Evolutionary conservation across 2,113 vertebrate genomes (phyloP), one percentile per base, ranked within the genome.

Genomic region (Aspiorhynchus laticeps): DNA sequence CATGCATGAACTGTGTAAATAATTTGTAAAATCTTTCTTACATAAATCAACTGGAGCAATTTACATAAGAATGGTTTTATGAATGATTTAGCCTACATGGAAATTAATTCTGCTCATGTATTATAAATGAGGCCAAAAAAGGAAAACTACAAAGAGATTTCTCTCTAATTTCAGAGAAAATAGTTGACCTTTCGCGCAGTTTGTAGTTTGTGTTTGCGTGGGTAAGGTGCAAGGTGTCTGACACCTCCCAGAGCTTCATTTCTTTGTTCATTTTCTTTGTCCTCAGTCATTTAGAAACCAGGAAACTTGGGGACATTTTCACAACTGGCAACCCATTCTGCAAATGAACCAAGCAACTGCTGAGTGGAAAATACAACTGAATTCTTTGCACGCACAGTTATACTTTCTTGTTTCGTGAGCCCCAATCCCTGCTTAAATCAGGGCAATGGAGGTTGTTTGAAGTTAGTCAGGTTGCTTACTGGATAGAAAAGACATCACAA

Each of bases 201-300:
- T 67, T 67, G 38, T 67, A 46, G 69, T 43, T 82, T 82, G 33
- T 82, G 59, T 81, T 28, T 31, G 43, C 65, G 81, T 83, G 43
- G 81, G 81, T 69, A 51, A 69, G 14, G 56, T 80, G 79, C 33
- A 41, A 80, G 53, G 56, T 38, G 38, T 83, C 26, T 82, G 15
- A 71, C 26, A 83, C 65, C 41, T 82, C 15, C 5, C 5, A 83
- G 26, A 71, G 6, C 63, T 33, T 71, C 10, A 51, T 83, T 71
- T 71, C 26, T 24, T 51, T 83, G 41, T 83, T 83, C 24, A 69
- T 5, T 11, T 8, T 31, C 24, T 24, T 51, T 51, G 19, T 69
- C 26, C 26, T 33, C 15, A 82, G 33, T 87, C 86, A 87, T 87
- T 48, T 83, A 43, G 46, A 87, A 81, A 87, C 38, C 38, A 80